phyloP scores from a whole-genome alignment of 2,113 vertebrate genomes.

The Gopherus evgoodei region DNA sequence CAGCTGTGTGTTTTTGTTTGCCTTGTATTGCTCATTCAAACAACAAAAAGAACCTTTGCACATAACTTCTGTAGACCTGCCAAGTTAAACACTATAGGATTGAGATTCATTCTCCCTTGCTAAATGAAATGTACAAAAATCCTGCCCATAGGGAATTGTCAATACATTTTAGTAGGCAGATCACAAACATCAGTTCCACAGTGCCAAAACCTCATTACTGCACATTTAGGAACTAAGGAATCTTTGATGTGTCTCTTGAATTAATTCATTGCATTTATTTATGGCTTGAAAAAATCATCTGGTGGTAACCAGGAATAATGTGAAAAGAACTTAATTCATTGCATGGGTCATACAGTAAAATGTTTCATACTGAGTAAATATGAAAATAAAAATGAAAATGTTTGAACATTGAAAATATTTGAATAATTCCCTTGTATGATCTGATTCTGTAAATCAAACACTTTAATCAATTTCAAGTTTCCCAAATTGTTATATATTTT shows the following conservation, averaged over 20 bases:
- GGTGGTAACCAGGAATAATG: background rate
- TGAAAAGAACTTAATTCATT: background rate
- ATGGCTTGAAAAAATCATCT: background rate
- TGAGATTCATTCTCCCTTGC: background rate
- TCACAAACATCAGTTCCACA: background rate
- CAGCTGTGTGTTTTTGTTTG: background rate
- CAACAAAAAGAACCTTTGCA: background rate
- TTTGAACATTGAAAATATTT: background rate
- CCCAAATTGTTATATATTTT: background rate
- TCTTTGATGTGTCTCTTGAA: background rate
- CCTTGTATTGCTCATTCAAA: background rate
- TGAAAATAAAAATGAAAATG: background rate
- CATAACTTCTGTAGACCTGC: background rate
- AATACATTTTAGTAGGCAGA: background rate
- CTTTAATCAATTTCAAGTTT: background rate
- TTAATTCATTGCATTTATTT: slow-evolving; percentile 36
- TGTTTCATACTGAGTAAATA: background rate
- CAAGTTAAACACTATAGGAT: background rate
- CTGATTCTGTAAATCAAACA: background rate
- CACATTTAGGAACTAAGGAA: background rate
- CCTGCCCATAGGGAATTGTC: background rate
- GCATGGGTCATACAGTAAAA: background rate
- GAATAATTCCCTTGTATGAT: background rate
- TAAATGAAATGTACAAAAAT: slow-evolving; percentile 36
- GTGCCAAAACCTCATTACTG: background rate